A percentile compares a stretch with the other conserved stretches of the same genome.
Conservation (phyloP, 2,888 invertebrate genomes). For the Noctua fimbriata region DNA sequence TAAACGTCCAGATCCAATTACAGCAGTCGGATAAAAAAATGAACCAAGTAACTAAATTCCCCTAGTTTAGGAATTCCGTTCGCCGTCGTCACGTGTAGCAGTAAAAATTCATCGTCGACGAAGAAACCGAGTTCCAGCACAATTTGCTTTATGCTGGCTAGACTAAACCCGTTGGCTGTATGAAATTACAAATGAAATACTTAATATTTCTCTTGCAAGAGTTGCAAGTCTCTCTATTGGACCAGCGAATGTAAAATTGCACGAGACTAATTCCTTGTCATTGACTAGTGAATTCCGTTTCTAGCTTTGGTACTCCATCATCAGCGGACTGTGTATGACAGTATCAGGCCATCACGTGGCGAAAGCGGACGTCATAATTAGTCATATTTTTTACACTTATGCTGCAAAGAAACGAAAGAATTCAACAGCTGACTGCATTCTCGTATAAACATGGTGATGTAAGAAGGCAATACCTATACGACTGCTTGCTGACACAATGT, state of each 20-base stretch:
- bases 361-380: conserved; percentile 59
- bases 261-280: conserved; percentile 21
- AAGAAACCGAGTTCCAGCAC: conserved; percentile 53
- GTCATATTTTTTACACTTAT: conserved; percentile 48
- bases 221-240: conserved; percentile 26
- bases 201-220: conserved; percentile 41
- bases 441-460: conserved; percentile 56
- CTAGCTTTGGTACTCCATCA: conserved; percentile 46
- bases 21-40: conserved; percentile 50
- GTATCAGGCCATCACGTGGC: conserved; percentile 47
- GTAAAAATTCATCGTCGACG: conserved; percentile 62
- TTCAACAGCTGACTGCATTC: conserved; percentile 63
- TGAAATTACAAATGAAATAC: conserved; percentile 60
- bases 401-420: conserved; percentile 53
- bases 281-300: conserved; percentile 44
- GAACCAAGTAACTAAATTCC: conserved; percentile 43
- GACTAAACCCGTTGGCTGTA: conserved; percentile 52
- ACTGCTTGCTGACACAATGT: conserved; percentile 64
- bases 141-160: conserved; percentile 62
- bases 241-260: conserved; percentile 34
- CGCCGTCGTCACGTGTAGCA: conserved; percentile 55
- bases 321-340: conserved; percentile 53
- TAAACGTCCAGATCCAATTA: conserved; percentile 55
- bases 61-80: conserved; percentile 57
- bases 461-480: conserved; percentile 55